Conservation (phyloP, 2,113 vertebrate species). For the Semnornis frantzii region DNA sequence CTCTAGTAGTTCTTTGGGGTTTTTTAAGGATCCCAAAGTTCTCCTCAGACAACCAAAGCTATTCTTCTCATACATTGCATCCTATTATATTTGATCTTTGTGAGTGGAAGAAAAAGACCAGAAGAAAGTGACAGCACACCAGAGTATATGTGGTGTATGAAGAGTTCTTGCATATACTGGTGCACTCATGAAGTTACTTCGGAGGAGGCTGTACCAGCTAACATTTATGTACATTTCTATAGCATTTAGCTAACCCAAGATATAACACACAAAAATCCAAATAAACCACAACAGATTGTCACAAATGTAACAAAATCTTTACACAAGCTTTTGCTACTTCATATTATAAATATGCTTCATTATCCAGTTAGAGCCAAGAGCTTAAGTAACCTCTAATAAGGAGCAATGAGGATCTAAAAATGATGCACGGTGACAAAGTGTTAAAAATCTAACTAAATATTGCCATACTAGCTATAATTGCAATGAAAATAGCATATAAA, state of each 20-base stretch:
- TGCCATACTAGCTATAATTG: neutral
- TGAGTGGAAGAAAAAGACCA: neutral
- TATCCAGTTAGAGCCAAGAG: neutral
- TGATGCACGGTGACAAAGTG: neutral
- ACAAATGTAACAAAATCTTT: neutral
- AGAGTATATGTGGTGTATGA: neutral
- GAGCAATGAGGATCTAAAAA: slow-evolving; percentile 39
- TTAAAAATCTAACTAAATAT: slow-evolving; percentile 26
- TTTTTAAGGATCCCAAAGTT: neutral
- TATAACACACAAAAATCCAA: neutral
- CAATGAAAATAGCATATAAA: slow-evolving; percentile 8
- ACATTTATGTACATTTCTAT: neutral
- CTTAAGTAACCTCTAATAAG: slow-evolving; percentile 22
- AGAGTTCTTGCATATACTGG: neutral
- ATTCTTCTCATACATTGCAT: neutral
- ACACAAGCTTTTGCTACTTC: neutral
- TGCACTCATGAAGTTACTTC: neutral
- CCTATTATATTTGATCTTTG: neutral
- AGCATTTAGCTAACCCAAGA: neutral
- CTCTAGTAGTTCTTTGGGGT: neutral
- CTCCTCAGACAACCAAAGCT: neutral
- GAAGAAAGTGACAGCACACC: neutral
- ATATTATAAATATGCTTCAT: neutral
- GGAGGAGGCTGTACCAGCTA: neutral
- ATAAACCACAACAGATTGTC: neutral